Conservation (phyloP, 2,797 vertebrate species). For the Phaenicophaeus curvirostris region DNA sequence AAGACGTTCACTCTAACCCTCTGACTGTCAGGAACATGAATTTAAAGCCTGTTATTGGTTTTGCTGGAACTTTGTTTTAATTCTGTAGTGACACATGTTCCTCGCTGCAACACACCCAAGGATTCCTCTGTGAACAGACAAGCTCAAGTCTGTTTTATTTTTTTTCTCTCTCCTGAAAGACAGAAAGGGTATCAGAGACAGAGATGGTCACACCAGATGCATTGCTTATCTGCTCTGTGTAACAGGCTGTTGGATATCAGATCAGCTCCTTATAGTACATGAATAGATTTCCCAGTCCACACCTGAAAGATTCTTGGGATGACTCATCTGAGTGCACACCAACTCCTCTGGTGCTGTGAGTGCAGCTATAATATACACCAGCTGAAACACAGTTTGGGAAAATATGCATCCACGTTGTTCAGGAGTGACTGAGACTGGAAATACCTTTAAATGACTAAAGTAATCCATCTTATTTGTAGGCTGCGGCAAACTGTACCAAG, state of each 20-base stretch:
- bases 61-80: not conserved
- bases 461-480: not conserved
- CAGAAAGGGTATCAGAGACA: not conserved
- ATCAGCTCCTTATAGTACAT: not conserved
- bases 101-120: not conserved
- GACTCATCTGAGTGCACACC: not conserved
- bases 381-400: not conserved
- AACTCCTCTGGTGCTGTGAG: not conserved
- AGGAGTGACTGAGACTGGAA: not conserved
- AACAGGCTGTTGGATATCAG: not conserved
- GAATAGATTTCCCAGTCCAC: not conserved
- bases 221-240: not conserved
- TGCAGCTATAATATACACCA: not conserved
- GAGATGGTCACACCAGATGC: not conserved
- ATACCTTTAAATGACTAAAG: not conserved
- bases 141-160: not conserved
- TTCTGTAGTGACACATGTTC: not conserved
- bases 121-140: not conserved
- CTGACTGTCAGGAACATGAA: accelerated
- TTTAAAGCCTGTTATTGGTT: not conserved
- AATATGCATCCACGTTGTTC: not conserved
- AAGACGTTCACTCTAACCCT: not conserved
- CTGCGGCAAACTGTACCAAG: not conserved
- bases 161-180: not conserved
- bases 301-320: constrained; percentile 5